Conservation (phyloP, 64 coral and sea anemone genomes). For the Montipora cactus region DNA sequence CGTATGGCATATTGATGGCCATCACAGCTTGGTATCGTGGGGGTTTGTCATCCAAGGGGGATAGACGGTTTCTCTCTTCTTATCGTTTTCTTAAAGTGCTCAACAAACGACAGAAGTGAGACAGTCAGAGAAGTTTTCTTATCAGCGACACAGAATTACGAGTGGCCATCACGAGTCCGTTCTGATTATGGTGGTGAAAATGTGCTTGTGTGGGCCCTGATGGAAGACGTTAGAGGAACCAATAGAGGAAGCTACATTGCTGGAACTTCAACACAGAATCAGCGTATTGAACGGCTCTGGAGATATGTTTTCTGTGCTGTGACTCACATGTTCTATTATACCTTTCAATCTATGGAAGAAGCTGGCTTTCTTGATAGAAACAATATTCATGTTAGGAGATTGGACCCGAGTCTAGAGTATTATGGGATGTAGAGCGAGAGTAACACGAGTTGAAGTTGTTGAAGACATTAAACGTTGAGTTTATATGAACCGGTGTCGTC, state of each 20-base stretch:
- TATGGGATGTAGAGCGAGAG: no score
- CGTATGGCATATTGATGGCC: constrained; percentile 57
- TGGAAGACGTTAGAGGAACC: constrained; percentile 45
- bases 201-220: constrained; percentile 23
- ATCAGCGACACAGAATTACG: not conserved
- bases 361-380: constrained; percentile 26
- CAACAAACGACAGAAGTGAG: constrained; percentile 50
- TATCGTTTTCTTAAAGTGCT: constrained; percentile 13
- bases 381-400: not conserved
- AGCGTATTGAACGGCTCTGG: constrained; percentile 69
- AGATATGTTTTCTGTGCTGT: constrained; percentile 60
- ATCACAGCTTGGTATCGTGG: constrained; percentile 46
- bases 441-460: no score
- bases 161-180: constrained; percentile 57
- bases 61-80: constrained; percentile 57
- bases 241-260: constrained; percentile 59
- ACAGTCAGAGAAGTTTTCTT: constrained; percentile 47
- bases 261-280: constrained; percentile 54
- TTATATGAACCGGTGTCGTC: no score
- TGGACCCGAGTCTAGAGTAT: no score
- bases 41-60: constrained; percentile 59
- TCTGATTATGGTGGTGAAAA: constrained; percentile 62
- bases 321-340: constrained; percentile 40
- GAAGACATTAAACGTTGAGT: no score
- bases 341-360: constrained; percentile 69